These are phyloP conservation scores for Sylvicapra grimmia DNA, from an alignment of 2,113 vertebrate species.

Conservation along the genomic window DNA sequence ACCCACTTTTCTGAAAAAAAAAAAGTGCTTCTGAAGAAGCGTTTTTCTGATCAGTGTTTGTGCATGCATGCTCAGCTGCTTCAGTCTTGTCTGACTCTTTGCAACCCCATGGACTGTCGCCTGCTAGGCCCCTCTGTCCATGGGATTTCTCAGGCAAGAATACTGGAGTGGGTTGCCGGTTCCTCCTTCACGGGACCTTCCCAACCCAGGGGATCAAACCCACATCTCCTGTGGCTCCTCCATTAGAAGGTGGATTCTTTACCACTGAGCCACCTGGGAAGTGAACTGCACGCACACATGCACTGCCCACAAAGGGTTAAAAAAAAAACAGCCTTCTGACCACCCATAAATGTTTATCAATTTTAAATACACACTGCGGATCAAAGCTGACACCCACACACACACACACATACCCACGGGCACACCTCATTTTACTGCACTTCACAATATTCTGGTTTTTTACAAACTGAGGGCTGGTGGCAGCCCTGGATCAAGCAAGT, in stretches of 20 bases:
- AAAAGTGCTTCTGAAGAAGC: no score
- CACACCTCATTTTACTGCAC: not conserved
- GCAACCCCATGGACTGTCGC: not conserved
- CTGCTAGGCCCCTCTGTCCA: not conserved
- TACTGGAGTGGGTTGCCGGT: not conserved
- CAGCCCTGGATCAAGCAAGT: not conserved
- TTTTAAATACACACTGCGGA: not conserved
- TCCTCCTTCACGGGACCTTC: not conserved
- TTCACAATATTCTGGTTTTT: not conserved
- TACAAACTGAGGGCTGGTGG: not conserved
- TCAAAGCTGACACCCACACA: not conserved
- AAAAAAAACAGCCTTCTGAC: not conserved
- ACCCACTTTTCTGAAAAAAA: not conserved
- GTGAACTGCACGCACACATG: not conserved
- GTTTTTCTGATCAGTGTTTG: not conserved
- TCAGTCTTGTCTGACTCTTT: not conserved
- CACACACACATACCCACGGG: accelerated
- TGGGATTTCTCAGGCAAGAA: not conserved
- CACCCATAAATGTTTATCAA: not conserved
- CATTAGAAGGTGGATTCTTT: not conserved
- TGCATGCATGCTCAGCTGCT: not conserved
- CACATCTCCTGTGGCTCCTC: not conserved
- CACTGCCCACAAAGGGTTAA: not conserved
- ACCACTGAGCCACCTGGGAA: not conserved
- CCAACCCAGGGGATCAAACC: not conserved